A percentile compares a stretch with the other conserved stretches of the same genome.
phyloP scores from a whole-genome alignment of 2,888 invertebrate species.

The Poecilobothrus nobilitatus region DNA sequence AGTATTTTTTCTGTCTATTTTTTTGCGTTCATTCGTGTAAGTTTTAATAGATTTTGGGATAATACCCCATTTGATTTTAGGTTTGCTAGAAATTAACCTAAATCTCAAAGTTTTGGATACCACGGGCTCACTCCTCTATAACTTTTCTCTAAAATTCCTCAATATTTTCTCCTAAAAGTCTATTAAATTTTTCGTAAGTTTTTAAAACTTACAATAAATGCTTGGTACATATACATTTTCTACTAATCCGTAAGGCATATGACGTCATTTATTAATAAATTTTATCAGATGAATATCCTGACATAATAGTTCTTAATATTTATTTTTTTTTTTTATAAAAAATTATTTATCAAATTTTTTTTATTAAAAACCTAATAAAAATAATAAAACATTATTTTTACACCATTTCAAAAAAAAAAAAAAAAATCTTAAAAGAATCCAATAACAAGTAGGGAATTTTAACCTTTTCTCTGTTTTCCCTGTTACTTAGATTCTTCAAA shows the following conservation, averaged over 20 bases:
- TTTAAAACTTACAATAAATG: too few species aligned
- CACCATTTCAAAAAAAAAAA: not conserved
- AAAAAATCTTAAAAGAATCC: not conserved
- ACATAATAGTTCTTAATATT: not conserved
- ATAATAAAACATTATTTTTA: not conserved
- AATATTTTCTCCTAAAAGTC: too few species aligned
- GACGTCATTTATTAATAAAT: not conserved
- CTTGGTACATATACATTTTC: not conserved
- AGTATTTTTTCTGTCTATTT: too few species aligned
- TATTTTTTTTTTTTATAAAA: not conserved
- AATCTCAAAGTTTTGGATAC: too few species aligned
- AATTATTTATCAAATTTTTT: too few species aligned
- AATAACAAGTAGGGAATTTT: not conserved
- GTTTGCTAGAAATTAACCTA: too few species aligned
- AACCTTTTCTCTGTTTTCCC: not conserved
- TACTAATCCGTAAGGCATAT: not conserved
- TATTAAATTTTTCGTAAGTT: too few species aligned
- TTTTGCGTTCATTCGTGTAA: too few species aligned
- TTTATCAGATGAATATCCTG: not conserved
- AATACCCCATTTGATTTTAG: too few species aligned
- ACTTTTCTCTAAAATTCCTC: too few species aligned
- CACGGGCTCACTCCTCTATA: too few species aligned
- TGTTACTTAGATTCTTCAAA: not conserved
- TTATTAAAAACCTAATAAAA: not conserved
- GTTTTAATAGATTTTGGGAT: too few species aligned